Evolutionary conservation across 1,140 invertebrate species (phyloP).

Genomic region (Mya arenaria): DNA sequence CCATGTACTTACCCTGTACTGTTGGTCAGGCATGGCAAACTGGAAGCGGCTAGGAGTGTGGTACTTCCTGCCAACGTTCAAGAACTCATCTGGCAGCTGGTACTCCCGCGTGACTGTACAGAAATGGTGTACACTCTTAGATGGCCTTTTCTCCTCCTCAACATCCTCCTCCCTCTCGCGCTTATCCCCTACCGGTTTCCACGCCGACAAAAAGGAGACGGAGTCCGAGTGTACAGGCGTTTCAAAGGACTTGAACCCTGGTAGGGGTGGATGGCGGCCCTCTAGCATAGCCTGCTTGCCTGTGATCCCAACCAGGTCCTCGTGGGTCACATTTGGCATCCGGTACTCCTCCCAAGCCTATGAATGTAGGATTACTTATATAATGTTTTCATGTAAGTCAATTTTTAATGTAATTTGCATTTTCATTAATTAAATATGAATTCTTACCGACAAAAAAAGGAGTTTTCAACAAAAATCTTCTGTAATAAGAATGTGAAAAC

Average conservation of each 20-base stretch:
- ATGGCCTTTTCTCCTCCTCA: slow-evolving; percentile 24
- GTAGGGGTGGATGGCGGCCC: slow-evolving; percentile 49
- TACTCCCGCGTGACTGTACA: slow-evolving; percentile 69
- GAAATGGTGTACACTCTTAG: slow-evolving; percentile 74
- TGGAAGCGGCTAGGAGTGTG: slow-evolving; percentile 67
- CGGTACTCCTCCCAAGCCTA: slow-evolving; percentile 70
- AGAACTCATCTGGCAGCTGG: slow-evolving; percentile 69
- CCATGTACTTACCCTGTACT: slow-evolving; percentile 61
- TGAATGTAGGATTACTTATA: too few relatives aligned
- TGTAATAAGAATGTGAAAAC: too few relatives aligned
- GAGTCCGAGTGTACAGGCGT: slow-evolving; percentile 50
- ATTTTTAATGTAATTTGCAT: too few relatives aligned
- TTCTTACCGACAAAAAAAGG: too few relatives aligned
- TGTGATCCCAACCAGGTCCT: slow-evolving; percentile 68
- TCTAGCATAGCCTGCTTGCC: slow-evolving; percentile 62
- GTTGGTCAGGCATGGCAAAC: slow-evolving; percentile 62
- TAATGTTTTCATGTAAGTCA: too few relatives aligned
- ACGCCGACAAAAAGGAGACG: slow-evolving; percentile 68
- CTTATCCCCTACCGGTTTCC: slow-evolving; percentile 59
- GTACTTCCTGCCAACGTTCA: slow-evolving; percentile 70
- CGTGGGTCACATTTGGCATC: slow-evolving; percentile 67
- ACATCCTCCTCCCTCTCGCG: slow-evolving; percentile 16
- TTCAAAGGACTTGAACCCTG: slow-evolving; percentile 24
- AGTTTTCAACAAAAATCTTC: too few relatives aligned
- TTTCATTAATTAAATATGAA: too few relatives aligned